A percentile compares a stretch with the other conserved stretches of the same genome.
phyloP scores from a whole-genome alignment of 2,113 vertebrate genomes.

The Cricetomys ansorgei region DNA sequence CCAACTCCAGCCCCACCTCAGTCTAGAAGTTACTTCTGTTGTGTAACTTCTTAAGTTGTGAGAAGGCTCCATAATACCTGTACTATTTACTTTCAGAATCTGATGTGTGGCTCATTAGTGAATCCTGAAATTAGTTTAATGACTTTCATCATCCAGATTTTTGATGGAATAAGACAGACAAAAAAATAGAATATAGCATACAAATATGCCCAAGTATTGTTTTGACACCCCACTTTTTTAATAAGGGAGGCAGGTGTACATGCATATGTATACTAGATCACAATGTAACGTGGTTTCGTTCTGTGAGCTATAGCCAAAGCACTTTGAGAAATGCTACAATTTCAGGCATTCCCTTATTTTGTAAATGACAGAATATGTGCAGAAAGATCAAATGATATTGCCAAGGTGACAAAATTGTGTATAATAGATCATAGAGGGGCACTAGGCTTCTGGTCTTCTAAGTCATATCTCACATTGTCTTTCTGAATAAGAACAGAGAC shows the following conservation, averaged over 20 bases:
- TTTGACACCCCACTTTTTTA: neutral
- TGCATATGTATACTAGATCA: neutral
- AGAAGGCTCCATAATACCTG: neutral
- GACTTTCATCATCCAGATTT: neutral
- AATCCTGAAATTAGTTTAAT: slow-evolving; percentile 36
- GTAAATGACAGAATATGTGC: slow-evolving; percentile 18
- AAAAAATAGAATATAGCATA: slow-evolving; percentile 32
- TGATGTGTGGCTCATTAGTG: neutral
- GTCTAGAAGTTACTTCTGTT: neutral
- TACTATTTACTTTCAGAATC: neutral
- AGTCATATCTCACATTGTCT: neutral
- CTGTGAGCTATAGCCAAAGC: neutral
- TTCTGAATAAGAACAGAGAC: neutral
- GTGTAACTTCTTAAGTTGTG: slow-evolving; percentile 28
- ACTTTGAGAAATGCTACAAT: neutral
- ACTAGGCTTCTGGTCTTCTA: neutral
- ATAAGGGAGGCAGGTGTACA: neutral
- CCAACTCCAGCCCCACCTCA: neutral
- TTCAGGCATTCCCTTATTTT: neutral
- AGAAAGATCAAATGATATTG: neutral
- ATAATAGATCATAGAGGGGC: neutral
- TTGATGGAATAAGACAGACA: slow-evolving; percentile 32
- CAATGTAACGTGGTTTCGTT: slow-evolving; percentile 33
- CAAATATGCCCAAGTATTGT: neutral
- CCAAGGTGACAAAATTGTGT: neutral